Conservation (phyloP, 2,888 invertebrate genomes). For the Gandaritis pyraliata region DNA sequence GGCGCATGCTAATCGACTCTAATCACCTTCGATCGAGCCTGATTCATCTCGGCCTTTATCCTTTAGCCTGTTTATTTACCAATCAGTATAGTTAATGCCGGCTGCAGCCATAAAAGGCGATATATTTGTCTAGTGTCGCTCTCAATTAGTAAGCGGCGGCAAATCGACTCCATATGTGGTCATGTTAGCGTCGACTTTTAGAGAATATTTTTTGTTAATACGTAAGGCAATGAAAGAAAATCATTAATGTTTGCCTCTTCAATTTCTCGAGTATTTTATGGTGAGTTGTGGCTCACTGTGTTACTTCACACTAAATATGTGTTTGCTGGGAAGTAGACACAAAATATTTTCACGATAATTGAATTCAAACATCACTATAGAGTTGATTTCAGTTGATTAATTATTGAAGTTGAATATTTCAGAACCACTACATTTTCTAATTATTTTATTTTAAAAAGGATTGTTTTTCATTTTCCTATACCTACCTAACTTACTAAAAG, state of each 20-base stretch:
- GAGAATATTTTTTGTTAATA: constrained; percentile 75
- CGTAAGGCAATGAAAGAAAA: constrained; percentile 73
- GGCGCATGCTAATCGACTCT: constrained; percentile 80
- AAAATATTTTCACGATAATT: constrained; percentile 18
- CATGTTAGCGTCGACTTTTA: constrained; percentile 69
- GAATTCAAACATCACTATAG: constrained; percentile 11
- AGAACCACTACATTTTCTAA: background rate
- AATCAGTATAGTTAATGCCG: constrained; percentile 76
- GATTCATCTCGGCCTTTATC: constrained; percentile 73
- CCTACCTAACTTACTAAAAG: too few species aligned
- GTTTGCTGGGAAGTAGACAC: constrained; percentile 19
- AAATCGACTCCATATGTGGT: constrained; percentile 80
- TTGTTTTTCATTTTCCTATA: too few species aligned
- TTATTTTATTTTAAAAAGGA: too few species aligned
- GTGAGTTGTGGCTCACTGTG: constrained; percentile 47
- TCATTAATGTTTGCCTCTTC: constrained; percentile 76
- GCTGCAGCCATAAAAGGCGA: constrained; percentile 78
- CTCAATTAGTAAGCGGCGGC: constrained; percentile 77
- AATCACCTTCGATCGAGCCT: constrained; percentile 80
- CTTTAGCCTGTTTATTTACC: constrained; percentile 79
- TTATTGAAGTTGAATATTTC: background rate
- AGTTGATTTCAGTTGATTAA: constrained; percentile 6
- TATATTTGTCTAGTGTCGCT: constrained; percentile 81
- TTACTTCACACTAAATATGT: constrained; percentile 19
- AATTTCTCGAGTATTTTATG: constrained; percentile 68